Conservation (phyloP, 2,888 invertebrate species). For the Synanthedon formicaeformis region DNA sequence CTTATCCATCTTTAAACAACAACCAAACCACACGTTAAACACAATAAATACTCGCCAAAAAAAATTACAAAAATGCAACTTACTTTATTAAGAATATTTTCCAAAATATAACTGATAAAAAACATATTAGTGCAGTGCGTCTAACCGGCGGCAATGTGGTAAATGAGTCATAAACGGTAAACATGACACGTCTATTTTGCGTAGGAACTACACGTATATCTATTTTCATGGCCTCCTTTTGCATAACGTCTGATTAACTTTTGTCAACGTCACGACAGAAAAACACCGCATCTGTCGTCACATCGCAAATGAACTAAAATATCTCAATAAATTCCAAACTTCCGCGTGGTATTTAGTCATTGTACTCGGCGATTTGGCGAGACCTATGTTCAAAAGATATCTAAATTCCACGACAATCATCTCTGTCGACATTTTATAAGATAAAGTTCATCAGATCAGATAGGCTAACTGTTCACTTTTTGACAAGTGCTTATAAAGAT, state of each 20-base stretch:
- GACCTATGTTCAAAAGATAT: too few species aligned
- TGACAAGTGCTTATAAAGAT: too few species aligned
- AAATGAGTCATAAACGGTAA: background rate
- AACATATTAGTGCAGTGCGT: slow-evolving; percentile 8
- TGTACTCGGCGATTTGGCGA: background rate
- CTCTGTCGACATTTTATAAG: too few species aligned
- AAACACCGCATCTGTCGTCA: slow-evolving; percentile 18
- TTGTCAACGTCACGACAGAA: slow-evolving; percentile 22
- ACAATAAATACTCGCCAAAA: too few species aligned
- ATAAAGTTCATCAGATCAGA: too few species aligned
- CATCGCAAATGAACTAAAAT: slow-evolving; percentile 19
- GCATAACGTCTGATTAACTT: slow-evolving; percentile 20
- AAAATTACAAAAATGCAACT: slow-evolving; percentile 6
- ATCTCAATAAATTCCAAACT: slow-evolving; percentile 37
- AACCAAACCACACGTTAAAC: too few species aligned
- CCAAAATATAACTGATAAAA: slow-evolving; percentile 13
- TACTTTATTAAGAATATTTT: slow-evolving; percentile 14
- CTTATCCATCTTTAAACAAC: too few species aligned
- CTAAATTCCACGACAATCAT: too few species aligned
- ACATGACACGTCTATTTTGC: background rate
- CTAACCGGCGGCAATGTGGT: background rate
- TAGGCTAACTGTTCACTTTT: too few species aligned
- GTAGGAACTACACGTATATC: background rate
- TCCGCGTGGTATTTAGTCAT: slow-evolving; percentile 14
- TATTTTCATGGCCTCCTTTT: slow-evolving; percentile 26